Evolutionary conservation across 2,113 vertebrate genomes (phyloP).

Genomic region (Platycercus adscitus): DNA sequence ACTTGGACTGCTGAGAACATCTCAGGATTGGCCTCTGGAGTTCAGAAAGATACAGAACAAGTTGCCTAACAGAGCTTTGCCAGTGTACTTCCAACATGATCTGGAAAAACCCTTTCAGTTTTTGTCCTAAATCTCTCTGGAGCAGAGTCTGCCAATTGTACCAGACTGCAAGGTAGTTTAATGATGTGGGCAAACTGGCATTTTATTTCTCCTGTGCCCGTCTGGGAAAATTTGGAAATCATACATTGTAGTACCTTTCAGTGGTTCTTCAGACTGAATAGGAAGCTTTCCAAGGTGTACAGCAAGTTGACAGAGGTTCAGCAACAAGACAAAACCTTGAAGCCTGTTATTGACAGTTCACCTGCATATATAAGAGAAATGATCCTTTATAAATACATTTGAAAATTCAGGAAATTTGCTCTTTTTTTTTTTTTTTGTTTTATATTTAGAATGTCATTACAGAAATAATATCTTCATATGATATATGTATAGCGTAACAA

Average conservation of each 20-base stretch:
- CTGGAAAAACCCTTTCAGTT: background rate
- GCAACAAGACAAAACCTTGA: slow-evolving; percentile 9
- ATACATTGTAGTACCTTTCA: background rate
- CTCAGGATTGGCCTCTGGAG: background rate
- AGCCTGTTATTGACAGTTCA: background rate
- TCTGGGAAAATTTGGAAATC: slow-evolving; percentile 21
- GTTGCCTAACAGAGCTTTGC: background rate
- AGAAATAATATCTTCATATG: background rate
- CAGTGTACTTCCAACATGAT: background rate
- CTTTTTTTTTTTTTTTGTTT: background rate
- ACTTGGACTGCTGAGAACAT: background rate
- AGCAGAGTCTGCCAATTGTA: background rate
- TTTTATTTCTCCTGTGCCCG: background rate
- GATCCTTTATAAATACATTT: background rate
- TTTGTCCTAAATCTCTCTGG: background rate
- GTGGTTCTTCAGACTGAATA: background rate
- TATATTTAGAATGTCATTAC: background rate
- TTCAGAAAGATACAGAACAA: background rate
- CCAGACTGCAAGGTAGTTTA: background rate
- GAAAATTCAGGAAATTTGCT: background rate
- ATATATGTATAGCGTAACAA: background rate
- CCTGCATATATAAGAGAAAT: background rate
- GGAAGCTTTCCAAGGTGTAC: background rate
- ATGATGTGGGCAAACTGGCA: background rate
- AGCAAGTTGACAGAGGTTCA: background rate